phyloP scores from a whole-genome alignment of 2,113 vertebrate genomes.

The Nyctereutes procyonoides region DNA sequence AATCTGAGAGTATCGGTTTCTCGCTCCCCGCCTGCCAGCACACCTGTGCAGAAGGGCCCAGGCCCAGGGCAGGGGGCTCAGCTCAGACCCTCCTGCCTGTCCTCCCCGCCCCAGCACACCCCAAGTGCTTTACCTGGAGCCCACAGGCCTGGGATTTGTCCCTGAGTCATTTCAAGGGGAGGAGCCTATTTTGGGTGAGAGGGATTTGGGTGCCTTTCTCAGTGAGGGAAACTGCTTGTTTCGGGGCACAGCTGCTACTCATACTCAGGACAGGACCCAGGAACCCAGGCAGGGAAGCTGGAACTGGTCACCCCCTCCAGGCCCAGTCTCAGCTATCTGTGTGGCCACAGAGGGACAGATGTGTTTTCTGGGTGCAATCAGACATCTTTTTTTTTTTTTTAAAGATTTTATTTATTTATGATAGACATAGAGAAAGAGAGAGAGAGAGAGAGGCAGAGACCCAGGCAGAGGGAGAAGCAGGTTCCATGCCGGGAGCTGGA shows the following conservation, averaged over 20 bases:
- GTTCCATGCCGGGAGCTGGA: too few relatives aligned
- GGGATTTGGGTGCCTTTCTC: not conserved
- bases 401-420: too few relatives aligned
- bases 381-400: not conserved
- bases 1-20: not conserved
- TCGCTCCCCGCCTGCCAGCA: not conserved
- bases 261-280: not conserved
- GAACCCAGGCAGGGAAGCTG: not conserved
- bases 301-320: too few relatives aligned
- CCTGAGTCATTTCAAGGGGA: not conserved
- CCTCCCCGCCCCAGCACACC: not conserved
- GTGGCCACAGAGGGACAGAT: not conserved
- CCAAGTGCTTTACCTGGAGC: not conserved
- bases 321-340: not conserved
- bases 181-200: not conserved
- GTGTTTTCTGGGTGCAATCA: not conserved
- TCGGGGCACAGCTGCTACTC: not conserved
- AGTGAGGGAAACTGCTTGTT: not conserved
- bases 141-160: not conserved
- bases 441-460: too few relatives aligned
- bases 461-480: too few relatives aligned
- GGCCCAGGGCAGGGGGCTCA: not conserved
- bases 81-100: not conserved
- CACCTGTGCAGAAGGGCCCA: not conserved
- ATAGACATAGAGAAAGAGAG: too few relatives aligned